Percentiles rank a stretch among this genome's conserved stretches.
phyloP scores from a whole-genome alignment of 1,140 invertebrate species.

The Trinorchestia longiramus region DNA sequence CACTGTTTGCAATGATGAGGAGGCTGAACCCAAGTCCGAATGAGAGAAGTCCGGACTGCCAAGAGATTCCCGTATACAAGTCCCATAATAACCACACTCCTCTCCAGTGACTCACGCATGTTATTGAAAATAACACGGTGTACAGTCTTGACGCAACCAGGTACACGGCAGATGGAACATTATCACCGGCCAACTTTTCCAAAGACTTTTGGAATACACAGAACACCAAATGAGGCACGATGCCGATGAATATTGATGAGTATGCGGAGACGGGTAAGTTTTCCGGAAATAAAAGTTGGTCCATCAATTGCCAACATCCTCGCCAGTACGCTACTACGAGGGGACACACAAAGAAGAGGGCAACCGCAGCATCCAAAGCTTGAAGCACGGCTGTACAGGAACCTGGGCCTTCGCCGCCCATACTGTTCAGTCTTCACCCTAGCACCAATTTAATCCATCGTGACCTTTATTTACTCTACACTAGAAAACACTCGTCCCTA shows the following conservation, averaged over 20 bases:
- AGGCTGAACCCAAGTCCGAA: conserved; percentile 76
- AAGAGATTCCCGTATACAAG: conserved; percentile 76
- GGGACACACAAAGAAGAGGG: conserved; percentile 80
- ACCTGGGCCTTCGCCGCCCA: not conserved
- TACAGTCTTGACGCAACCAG: conserved; percentile 81
- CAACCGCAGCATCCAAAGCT: conserved; percentile 79
- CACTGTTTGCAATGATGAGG: conserved; percentile 76
- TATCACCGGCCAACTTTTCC: conserved; percentile 76
- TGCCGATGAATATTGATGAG: conserved; percentile 78
- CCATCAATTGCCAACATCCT: conserved; percentile 85
- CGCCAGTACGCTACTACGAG: conserved; percentile 87
- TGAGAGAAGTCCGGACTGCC: conserved; percentile 76
- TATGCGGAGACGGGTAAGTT: conserved; percentile 75
- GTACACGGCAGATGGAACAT: conserved; percentile 76
- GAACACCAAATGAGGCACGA: conserved; percentile 78
- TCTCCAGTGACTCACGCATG: conserved; percentile 86
- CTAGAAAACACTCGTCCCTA: not conserved
- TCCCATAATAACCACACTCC: conserved; percentile 84
- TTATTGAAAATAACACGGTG: conserved; percentile 80
- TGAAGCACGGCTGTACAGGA: conserved; percentile 71
- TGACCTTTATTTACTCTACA: not conserved
- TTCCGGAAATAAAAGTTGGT: conserved; percentile 78
- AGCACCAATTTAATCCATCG: conserved; percentile 6
- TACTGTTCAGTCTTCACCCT: not conserved
- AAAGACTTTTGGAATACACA: conserved; percentile 75